These are phyloP conservation scores for Halocynthia roretzi DNA, from an alignment of 23 tunicate species.

Conservation along the genomic window DNA sequence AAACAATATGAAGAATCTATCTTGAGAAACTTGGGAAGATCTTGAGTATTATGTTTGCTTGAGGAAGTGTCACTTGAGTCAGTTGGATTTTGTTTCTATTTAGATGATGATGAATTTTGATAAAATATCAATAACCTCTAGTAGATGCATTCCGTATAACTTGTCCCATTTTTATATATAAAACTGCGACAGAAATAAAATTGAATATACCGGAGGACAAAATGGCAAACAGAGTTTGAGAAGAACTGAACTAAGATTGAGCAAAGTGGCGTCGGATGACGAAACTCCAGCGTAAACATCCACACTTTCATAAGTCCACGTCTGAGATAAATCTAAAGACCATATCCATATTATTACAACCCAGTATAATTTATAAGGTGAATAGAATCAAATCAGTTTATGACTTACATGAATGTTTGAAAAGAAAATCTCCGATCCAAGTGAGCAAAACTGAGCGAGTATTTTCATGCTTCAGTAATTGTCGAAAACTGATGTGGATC, in stretches of 20 bases:
- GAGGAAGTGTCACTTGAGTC: too few relatives aligned
- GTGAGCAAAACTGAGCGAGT: slow-evolving; percentile 13
- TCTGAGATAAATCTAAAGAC: slow-evolving; percentile 13
- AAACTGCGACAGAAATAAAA: slow-evolving; percentile 1
- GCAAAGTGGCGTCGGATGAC: slow-evolving; percentile 31
- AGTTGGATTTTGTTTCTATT: too few relatives aligned
- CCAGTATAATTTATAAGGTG: background rate
- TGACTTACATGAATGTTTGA: slow-evolving; percentile 25
- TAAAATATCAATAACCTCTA: too few relatives aligned
- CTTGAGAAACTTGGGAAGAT: too few relatives aligned
- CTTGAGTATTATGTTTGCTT: too few relatives aligned
- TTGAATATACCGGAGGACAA: slow-evolving; percentile 16
- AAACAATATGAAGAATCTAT: slow-evolving; percentile 4
- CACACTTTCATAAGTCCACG: slow-evolving; percentile 51
- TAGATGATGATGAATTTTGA: too few relatives aligned
- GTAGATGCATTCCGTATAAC: too few relatives aligned
- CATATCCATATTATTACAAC: background rate
- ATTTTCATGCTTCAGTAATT: background rate
- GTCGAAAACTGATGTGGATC: slow-evolving; percentile 7
- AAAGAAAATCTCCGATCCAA: slow-evolving; percentile 42
- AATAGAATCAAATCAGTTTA: background rate
- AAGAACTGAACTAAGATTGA: slow-evolving; percentile 40
- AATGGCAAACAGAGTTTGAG: slow-evolving; percentile 53
- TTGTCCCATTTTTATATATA: background rate
- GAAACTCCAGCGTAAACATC: slow-evolving; percentile 26